These are phyloP conservation scores for Oxystoma pomonae DNA, from an alignment of 2,888 invertebrate species.

Conservation along the genomic window DNA sequence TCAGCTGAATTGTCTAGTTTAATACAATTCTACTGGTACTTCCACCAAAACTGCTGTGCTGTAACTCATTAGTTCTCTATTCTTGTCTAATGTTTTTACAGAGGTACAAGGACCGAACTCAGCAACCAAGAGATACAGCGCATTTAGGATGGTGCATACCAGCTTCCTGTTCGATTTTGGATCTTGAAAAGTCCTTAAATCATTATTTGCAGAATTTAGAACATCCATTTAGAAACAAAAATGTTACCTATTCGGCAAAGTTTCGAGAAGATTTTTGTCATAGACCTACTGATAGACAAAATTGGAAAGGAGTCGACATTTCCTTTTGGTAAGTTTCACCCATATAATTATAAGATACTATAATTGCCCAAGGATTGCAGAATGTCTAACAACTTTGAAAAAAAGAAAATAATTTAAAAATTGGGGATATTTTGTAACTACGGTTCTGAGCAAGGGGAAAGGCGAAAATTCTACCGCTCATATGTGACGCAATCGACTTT, in stretches of 20 bases:
- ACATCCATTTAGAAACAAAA: constrained; percentile 32
- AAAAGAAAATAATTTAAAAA: too few relatives aligned
- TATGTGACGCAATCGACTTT: too few relatives aligned
- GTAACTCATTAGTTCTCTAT: too few relatives aligned
- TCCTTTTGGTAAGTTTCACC: constrained; percentile 44
- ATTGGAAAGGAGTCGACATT: constrained; percentile 39
- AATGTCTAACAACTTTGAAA: too few relatives aligned
- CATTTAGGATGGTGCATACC: constrained; percentile 44
- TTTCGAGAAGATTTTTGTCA: constrained; percentile 37
- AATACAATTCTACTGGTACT: too few relatives aligned
- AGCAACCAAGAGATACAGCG: constrained; percentile 38
- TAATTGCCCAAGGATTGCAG: too few relatives aligned
- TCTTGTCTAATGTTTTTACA: constrained; percentile 27
- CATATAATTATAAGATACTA: too few relatives aligned
- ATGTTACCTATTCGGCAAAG: constrained; percentile 35
- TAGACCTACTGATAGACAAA: constrained; percentile 32
- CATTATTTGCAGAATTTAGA: constrained; percentile 38
- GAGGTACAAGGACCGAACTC: constrained; percentile 38
- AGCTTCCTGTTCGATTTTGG: constrained; percentile 39
- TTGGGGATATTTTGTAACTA: too few relatives aligned
- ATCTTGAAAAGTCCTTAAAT: constrained; percentile 39
- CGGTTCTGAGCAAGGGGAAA: too few relatives aligned
- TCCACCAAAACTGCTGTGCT: too few relatives aligned
- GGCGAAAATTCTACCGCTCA: too few relatives aligned
- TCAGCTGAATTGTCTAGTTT: too few relatives aligned